Percentiles rank a stretch among this genome's conserved stretches.
Conservation (phyloP, 2,113 vertebrate species). For the Potamarius usumacintae region DNA sequence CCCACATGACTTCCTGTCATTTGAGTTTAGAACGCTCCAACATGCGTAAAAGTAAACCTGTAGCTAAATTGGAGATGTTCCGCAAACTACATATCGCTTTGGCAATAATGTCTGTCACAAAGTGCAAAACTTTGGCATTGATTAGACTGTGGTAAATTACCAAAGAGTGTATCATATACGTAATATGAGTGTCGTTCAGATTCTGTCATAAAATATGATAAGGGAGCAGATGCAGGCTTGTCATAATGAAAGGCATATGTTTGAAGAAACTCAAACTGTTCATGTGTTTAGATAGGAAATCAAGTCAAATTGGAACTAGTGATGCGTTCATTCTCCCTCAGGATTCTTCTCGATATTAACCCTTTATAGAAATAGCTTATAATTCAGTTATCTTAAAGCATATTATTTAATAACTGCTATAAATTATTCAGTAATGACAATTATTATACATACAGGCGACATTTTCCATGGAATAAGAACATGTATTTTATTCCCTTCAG, state of each 20-base stretch:
- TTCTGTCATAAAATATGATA: constrained; percentile 10
- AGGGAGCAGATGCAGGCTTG: neutral
- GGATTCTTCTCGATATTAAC: neutral
- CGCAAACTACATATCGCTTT: neutral
- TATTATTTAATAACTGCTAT: too few species aligned
- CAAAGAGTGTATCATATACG: neutral
- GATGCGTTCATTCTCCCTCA: neutral
- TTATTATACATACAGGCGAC: too few species aligned
- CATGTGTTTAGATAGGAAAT: neutral
- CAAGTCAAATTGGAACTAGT: neutral
- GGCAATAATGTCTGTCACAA: neutral
- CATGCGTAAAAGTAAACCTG: constrained; percentile 3
- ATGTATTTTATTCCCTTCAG: too few species aligned
- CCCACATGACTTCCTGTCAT: neutral
- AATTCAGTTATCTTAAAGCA: too few species aligned
- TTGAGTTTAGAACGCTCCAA: neutral
- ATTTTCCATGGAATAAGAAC: too few species aligned
- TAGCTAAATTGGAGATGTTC: constrained; percentile 15
- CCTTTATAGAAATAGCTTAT: neutral
- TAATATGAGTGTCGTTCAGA: neutral
- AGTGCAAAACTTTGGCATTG: constrained; percentile 10
- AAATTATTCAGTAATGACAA: too few species aligned
- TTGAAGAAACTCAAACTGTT: neutral
- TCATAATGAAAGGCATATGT: constrained; percentile 22
- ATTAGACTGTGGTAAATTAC: constrained; percentile 26